Evolutionary conservation across 1,140 invertebrate genomes (phyloP), one percentile per base, ranked within the genome.

Genomic region (Reticulitermes speratus): DNA sequence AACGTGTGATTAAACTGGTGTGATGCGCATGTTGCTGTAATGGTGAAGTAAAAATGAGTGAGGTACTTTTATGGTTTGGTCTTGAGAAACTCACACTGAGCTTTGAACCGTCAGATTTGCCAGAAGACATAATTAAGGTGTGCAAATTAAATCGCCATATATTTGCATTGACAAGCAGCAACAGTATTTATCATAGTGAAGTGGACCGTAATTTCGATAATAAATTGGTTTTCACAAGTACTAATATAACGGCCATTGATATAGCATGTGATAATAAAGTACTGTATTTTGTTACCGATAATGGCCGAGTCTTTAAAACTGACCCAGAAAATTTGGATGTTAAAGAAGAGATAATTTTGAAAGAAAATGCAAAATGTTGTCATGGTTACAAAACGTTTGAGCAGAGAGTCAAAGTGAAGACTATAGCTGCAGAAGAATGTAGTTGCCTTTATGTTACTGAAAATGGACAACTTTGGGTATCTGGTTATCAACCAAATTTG

Each of bases 401-500:
- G 89, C 92, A 91, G 87, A 92, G 93, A 90, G 92, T 94, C 30
- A 94, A 93, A 90, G 92, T 95, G 65, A 93, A 93, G 88, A 92
- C 92, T 88, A 90, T 96, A 86, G 92, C 93, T 16, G 92, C 93
- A 82, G 94, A 91, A 88, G 93, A 94, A 88, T 93, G 92, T 89
- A 92, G 93, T 14, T 90, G 93, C 86, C 90, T 96, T 14, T 95
- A 94, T 90, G 92, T 95, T 44, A 94, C 94, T 55, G 93, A 94
- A 88, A 93, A 91, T 90, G 94, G 95, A 38, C 94, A 96, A 87
- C 90, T 97, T 19, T 96, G 95, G 95, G 94, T 94, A 1, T 95
- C 93, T 88, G 96, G 96, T 81, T 90, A 91, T 88, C 95, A 96
- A 90, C 93, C 93, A 16, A 94, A 96, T 89, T 93, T 96, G 86